These are phyloP conservation scores for human (Homo sapiens) DNA, from an alignment of 2,113 vertebrate genomes.

Conservation along the genomic window GRCh38 chr1:218250001-218250500, in stretches of 20 bases:
- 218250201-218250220: conserved; percentile 69
- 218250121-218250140: conserved; percentile 84
- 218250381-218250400: conserved; percentile 14
- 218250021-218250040: conserved; percentile 89
- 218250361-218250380: conserved; percentile 14
- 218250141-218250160: conserved; percentile 85
- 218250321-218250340: conserved; percentile 66
- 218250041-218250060: conserved; percentile 88
- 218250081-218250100: conserved; percentile 88
- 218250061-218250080: conserved; percentile 89
- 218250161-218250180: conserved; percentile 79
- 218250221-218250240: conserved; percentile 63
- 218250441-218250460: background rate
- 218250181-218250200: conserved; percentile 70
- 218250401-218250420: conserved; percentile 18
- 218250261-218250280: conserved; percentile 57
- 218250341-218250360: background rate
- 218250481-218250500: background rate
- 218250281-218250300: conserved; percentile 59
- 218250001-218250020: conserved; percentile 90
- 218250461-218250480: background rate
- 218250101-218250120: conserved; percentile 86
- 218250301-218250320: conserved; percentile 18
- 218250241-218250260: conserved; percentile 66
- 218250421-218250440: background rate